Evolutionary conservation across 2,113 vertebrate genomes (phyloP).

Genomic region (Perca flavescens): DNA sequence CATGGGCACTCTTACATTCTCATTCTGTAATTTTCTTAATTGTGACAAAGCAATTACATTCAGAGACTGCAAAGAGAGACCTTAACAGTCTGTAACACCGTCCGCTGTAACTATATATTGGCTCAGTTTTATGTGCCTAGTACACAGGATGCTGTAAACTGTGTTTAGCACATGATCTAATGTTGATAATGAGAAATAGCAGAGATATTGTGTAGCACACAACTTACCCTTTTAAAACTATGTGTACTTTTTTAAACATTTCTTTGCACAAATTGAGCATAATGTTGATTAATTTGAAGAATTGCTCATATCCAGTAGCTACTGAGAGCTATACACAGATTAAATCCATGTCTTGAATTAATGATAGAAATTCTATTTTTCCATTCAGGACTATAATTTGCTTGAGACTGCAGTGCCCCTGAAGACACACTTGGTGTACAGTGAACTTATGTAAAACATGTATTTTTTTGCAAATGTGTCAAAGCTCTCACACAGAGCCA

Average conservation of each 20-base stretch:
- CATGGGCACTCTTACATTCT: conserved; percentile 8
- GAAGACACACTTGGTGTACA: conserved; percentile 13
- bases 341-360: conserved; percentile 14
- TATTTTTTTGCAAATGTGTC: conserved; percentile 43
- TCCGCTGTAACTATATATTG: conserved; percentile 35
- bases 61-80: conserved; percentile 42
- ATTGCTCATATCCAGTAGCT: background rate
- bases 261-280: background rate
- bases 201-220: background rate
- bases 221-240: conserved; percentile 5
- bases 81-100: conserved; percentile 48
- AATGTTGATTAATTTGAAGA: conserved; percentile 27
- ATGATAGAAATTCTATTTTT: background rate
- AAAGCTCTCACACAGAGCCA: conserved; percentile 39
- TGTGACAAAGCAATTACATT: conserved; percentile 58
- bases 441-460: conserved; percentile 54
- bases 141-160: conserved; percentile 33
- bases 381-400: background rate
- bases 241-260: background rate
- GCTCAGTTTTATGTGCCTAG: conserved; percentile 26
- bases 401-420: background rate
- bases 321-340: background rate
- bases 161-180: conserved; percentile 32
- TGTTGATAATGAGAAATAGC: conserved; percentile 26
- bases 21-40: conserved; percentile 53